Evolutionary conservation across 2,888 invertebrate species (phyloP), one percentile per base, ranked within the genome.

Genomic region (Galerucella calmariensis): DNA sequence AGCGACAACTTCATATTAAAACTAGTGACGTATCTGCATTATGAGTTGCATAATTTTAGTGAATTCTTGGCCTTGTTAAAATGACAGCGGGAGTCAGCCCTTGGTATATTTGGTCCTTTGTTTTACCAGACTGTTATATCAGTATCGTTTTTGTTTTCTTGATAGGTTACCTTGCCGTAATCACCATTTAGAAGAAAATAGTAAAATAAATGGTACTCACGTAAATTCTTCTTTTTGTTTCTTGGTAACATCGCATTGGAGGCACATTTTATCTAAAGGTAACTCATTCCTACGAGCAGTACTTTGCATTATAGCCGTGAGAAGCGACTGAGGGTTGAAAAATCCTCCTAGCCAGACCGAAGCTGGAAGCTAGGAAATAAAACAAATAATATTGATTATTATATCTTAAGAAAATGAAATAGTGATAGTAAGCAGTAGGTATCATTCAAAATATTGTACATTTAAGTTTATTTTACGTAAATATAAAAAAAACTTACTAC

Each of bases 251-350:
- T 98, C 98, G 86, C 97, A 97, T 84, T 97, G 97, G 20, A 98
- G 89, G 86, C 97, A 97, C 97, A 98, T 98, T 88, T 97, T 97
- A 88, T 98, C 98, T 62, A 98, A 89, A 0, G 98, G 98, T 82
- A 97, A 89, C 86, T 96, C 96, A 83, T 97, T 96, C 84, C 94
- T 93, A 46, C 98, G 90, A 0, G 98, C 98, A 46, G 97, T 97
- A 83, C 97, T 97, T 88, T 98, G 98, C 97, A 98, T 98, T 83
- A 98, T 98, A 66, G 98, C 98, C 0, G 98, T 98, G 74, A 98
- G 88, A 82, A 98, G 91, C 56, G 97, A 97, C 88, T 98, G 98
- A 0, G 98, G 98, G 88, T 98, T 98, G 89, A 98, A 98, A 88
- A 98, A 97, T n/a, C 98, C 98, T 14, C 95, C 96, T 76, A 98